A percentile compares a stretch with the other conserved stretches of the same genome.
Evolutionary conservation across 2,113 vertebrate species (phyloP).

Genomic region (Sus scrofa): T2T-Sscrofa CM000819.6:98879001-98879500

Average conservation of each 20-base stretch:
- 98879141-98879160: neutral
- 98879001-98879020: neutral
- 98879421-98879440: neutral
- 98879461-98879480: neutral
- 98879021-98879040: neutral
- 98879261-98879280: neutral
- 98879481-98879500: neutral
- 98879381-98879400: neutral
- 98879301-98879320: neutral
- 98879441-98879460: neutral
- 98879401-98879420: neutral
- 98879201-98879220: neutral
- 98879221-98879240: neutral
- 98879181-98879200: neutral
- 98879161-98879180: neutral
- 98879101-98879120: neutral
- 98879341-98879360: neutral
- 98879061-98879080: neutral
- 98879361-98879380: neutral
- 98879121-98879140: neutral
- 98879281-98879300: neutral
- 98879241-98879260: neutral
- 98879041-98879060: neutral
- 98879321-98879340: neutral
- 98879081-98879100: neutral